Conservation (phyloP, 2,113 vertebrate species). For the Pluvialis apricaria region DNA sequence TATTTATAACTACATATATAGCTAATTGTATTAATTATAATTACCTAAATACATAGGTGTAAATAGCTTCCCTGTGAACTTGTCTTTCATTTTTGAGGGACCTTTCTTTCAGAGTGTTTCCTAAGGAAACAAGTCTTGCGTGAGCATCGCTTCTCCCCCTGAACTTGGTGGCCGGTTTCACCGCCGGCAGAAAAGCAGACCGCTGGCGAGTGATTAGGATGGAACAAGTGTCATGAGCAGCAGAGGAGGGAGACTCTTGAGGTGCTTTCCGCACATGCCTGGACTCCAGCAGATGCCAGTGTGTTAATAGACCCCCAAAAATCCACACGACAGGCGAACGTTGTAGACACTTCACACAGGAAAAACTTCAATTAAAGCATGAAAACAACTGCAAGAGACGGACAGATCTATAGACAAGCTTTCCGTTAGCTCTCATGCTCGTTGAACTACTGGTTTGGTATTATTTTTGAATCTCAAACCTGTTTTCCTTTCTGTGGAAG, state of each 20-base stretch:
- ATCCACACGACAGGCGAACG: fast-evolving
- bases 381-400: background rate
- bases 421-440: background rate
- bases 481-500: background rate
- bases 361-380: background rate
- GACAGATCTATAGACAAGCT: background rate
- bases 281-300: background rate
- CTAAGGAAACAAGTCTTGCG: fast-evolving
- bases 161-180: background rate
- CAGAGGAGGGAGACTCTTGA: background rate
- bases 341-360: background rate
- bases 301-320: background rate
- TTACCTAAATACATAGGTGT: background rate
- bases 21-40: background rate
- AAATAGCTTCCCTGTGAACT: background rate
- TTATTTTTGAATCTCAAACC: background rate
- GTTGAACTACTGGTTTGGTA: background rate
- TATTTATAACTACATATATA: background rate
- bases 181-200: background rate
- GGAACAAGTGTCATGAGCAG: background rate
- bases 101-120: background rate
- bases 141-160: background rate
- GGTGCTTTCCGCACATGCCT: background rate
- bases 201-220: fast-evolving
- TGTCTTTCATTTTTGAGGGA: background rate